Evolutionary conservation across 2,113 vertebrate species (phyloP).

Genomic region (Hyperopisus bebe): DNA sequence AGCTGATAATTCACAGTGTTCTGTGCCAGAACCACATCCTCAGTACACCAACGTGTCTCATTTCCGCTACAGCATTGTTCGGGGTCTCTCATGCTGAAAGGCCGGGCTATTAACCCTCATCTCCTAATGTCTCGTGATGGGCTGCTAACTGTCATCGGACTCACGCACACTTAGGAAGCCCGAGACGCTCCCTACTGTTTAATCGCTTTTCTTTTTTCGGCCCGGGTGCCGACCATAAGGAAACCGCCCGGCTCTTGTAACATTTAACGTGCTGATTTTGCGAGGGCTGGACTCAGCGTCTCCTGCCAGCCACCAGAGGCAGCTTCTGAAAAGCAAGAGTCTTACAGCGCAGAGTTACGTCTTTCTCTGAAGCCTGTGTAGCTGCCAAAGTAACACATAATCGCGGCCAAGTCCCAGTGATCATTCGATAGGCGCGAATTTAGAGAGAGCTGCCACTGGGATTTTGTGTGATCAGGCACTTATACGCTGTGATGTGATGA

Average conservation of each 20-base stretch:
- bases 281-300: too few species aligned
- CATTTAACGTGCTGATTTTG: not conserved
- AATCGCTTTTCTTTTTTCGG: not conserved
- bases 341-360: not conserved
- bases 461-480: not conserved
- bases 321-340: not conserved
- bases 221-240: too few species aligned
- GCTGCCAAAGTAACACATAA: not conserved
- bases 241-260: not conserved
- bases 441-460: not conserved
- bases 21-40: slow-evolving; percentile 34
- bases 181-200: not conserved
- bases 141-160: slow-evolving; percentile 14
- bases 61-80: slow-evolving; percentile 25
- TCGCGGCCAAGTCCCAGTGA: not conserved
- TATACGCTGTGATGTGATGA: not conserved
- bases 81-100: slow-evolving; percentile 28
- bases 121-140: slow-evolving; percentile 15
- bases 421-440: not conserved
- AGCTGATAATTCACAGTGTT: slow-evolving; percentile 33
- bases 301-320: not conserved
- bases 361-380: not conserved
- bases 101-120: not conserved
- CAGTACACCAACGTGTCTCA: slow-evolving; percentile 31
- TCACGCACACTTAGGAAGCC: not conserved